Base-by-base conservation (phyloP, 1,140 invertebrate species). In the Phymorhynchus buccinoides region DNA sequence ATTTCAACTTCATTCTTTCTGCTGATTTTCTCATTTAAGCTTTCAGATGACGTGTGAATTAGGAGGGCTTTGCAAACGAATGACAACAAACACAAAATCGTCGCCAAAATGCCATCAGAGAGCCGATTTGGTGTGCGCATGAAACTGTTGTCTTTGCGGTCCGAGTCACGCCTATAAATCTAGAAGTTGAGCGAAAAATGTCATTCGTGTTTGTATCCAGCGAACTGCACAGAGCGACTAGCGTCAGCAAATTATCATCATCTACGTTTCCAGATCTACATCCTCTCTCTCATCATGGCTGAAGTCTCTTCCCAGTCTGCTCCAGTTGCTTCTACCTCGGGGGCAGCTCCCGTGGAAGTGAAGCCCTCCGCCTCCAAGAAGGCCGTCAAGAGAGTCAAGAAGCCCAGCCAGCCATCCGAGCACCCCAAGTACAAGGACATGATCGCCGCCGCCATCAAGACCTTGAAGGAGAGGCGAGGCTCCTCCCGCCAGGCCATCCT, bases 401-500 rank as follows among this genome's bases (percentile, higher is more conserved):
- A 87, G 68, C 41, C 83, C 1, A 87, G 87, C 71, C 84, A 84
- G 41, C 87, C 87, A 41, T 39, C 85, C 3, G 83, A 82, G 66
- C 90, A 91, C 48, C 91, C 91, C 16, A 89, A 88, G 66, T 90
- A 89, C 84, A 82, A 44, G 12, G 85, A 86, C 6, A 90, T 91
- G 90, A 87, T 90, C 32, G 80, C 79, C 22, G 88, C 85, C 9
- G 89, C 90, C 32, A 87, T 90, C 12, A 22, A 22, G 22, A 56
- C 78, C 0, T 56, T 91, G 68, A 88, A 90, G 56, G 92, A 92
- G 56, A 85, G 90, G 62, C 66, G 77, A 75, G 92, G 92, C 56
- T 92, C 92, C 41, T 92, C 91, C n/a, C 86, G 92, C 80, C 91
- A 92, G 78, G 93, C 93, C 42, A 92, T 94, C 66, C 78, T 92